Base-by-base conservation (phyloP, 35 echinoderm and acorn worm species). In the Hemicentrotus pulcherrimus region DNA sequence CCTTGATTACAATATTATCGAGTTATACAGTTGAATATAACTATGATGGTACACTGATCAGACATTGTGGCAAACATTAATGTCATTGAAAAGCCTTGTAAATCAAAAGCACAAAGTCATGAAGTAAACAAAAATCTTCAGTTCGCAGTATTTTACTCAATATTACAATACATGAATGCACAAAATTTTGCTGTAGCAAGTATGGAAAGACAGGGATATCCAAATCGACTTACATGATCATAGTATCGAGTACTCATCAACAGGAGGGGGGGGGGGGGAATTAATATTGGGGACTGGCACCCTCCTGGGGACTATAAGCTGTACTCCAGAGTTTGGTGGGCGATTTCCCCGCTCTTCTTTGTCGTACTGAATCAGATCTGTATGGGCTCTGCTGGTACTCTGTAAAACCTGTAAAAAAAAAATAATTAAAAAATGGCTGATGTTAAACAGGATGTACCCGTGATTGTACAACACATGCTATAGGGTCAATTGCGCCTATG, bases 261-360 rank as follows among this genome's bases (percentile, higher is more conserved):
- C 61, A 70, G 61, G 61, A 28, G 61, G 19, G 14, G 5, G 3
- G 65, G 3, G 19, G 65, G 5, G 18, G 18, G 5, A 2, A 78
- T 89, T 87, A 96, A 91, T 96, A 96, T 46, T 96, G 92, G 22
- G 95, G 95, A 31, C 60, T 96, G 13, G 95, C 35, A 22, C 95
- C 95, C n/a, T 94, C 61, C 47, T 96, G 95, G 13, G 95, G 95
- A 88, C 95, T 96, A 61, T 96, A 96, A 35, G 95, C 95, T 35
- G 95, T 96, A 46, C 95, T 96, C 95, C 95, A 96, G 12, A 96
- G 92, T 94, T 91, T 94, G 31, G 92, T 96, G 7, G 95, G 95
- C 2, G 95, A 96, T 87, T 93, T 94, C 48, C 86, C 71, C 16
- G 85, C 78, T 5, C 92, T 47, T 31, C 92, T 71, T 18, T 91